These are phyloP conservation scores for Penaeus indicus DNA, from an alignment of 1,140 invertebrate genomes.

Conservation along the genomic window DNA sequence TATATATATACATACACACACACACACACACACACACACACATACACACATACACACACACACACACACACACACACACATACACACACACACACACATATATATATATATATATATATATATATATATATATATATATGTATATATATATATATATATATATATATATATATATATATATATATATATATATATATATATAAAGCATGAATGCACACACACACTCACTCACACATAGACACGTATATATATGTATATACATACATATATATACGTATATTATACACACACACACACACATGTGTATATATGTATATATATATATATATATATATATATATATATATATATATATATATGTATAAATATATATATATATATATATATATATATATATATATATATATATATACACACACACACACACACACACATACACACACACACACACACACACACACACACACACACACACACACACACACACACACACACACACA, in stretches of 20 bases:
- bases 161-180: slow-evolving; percentile 14
- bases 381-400: too few relatives aligned
- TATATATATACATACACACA: not conserved
- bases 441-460: too few relatives aligned
- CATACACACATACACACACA: not conserved
- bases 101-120: not conserved
- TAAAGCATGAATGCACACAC: too few relatives aligned
- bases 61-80: slow-evolving; percentile 12
- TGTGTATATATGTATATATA: slow-evolving; percentile 12
- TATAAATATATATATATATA: too few relatives aligned
- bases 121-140: not conserved
- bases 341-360: too few relatives aligned
- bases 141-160: slow-evolving; percentile 20
- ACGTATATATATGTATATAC: slow-evolving; percentile 14
- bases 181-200: too few relatives aligned
- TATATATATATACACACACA: too few relatives aligned
- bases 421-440: too few relatives aligned
- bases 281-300: too few relatives aligned
- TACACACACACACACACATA: not conserved
- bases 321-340: slow-evolving; percentile 14
- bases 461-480: too few relatives aligned
- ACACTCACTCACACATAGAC: too few relatives aligned
- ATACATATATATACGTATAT: slow-evolving; percentile 7
- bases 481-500: too few relatives aligned
- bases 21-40: not conserved